A percentile compares a stretch with the other conserved stretches of the same genome.
phyloP scores from a whole-genome alignment of 1,140 invertebrate species.

The Agraylea sexmaculata region DNA sequence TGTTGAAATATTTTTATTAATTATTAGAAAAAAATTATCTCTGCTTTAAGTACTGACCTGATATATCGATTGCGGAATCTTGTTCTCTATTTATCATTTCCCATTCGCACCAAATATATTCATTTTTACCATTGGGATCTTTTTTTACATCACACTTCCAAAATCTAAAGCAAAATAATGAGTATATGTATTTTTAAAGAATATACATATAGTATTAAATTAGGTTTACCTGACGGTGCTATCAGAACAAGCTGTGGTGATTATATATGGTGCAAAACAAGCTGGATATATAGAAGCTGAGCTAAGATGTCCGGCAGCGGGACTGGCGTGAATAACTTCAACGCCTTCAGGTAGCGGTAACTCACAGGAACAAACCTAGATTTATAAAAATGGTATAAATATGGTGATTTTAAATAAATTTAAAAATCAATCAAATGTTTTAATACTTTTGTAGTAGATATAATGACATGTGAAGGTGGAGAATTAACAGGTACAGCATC shows the following conservation, averaged over 20 bases:
- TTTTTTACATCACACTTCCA: slow-evolving; percentile 68
- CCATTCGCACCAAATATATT: slow-evolving; percentile 79
- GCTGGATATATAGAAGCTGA: slow-evolving; percentile 98
- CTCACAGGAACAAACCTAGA: slow-evolving; percentile 62
- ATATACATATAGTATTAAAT: slow-evolving; percentile 9
- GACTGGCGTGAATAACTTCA: slow-evolving; percentile 81
- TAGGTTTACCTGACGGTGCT: slow-evolving; percentile 44
- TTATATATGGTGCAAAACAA: slow-evolving; percentile 91
- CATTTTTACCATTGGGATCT: slow-evolving; percentile 44
- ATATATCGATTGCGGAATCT: slow-evolving; percentile 76
- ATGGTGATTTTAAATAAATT: neutral
- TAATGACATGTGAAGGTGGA: slow-evolving; percentile 32
- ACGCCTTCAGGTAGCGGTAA: slow-evolving; percentile 80
- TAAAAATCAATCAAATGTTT: slow-evolving; percentile 3
- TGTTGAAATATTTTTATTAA: slow-evolving; percentile 24
- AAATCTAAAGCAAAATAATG: slow-evolving; percentile 40
- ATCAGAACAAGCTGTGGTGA: slow-evolving; percentile 88
- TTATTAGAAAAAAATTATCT: slow-evolving; percentile 8
- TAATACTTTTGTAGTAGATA: slow-evolving; percentile 36
- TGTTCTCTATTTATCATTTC: slow-evolving; percentile 75
- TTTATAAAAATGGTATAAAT: too few species aligned
- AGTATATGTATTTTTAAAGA: slow-evolving; percentile 7
- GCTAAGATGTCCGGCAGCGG: slow-evolving; percentile 90
- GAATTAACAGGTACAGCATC: slow-evolving; percentile 23
- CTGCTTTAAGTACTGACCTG: slow-evolving; percentile 41